Base-by-base conservation (phyloP, 2,888 invertebrate genomes). In the Leucania comma region DNA sequence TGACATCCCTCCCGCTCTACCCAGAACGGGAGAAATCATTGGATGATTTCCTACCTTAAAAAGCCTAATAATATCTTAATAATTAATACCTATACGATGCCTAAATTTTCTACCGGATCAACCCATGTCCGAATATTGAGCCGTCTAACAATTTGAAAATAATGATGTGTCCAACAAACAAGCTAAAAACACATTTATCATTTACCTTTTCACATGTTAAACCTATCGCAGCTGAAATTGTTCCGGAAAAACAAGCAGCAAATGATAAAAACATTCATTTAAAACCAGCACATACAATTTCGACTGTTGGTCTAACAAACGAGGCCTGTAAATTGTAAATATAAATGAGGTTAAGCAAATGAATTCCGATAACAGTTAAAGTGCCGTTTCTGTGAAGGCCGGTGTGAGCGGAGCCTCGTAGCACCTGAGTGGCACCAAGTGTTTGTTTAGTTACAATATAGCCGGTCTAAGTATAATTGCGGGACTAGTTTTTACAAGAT, bases 341-440 rank as follows among this genome's bases (percentile, higher is more conserved):
- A 83, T 66, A 63, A 65, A 53, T 60, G 42, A 32, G 53, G 54
- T 58, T 12, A 46, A 58, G 29, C 22, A 51, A 75, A 81, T 82
- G 68, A 82, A 82, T 77, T 79, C 59, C 63, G 24, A 77, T 73
- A 84, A 63, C 74, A 58, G n/a, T 14, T n/a, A 57, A 42, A 74
- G 57, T 59, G 59, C 57, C 56, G 58, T 20, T 68, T 83, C 71
- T 58, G 67, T 81, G 69, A 64, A 10, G 29, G 38, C 29, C 20
- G 48, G 46, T 12, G 29, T 51, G 26, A 35, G 51, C 51, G n/a
- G 56, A 10, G 20, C 32, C 29, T 54, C n/a, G 12, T 24, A 53
- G 48, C 20, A 60, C 56, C 46, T 32, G 50, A 42, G 24, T 12
- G 78, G 29, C 26, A 32, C 42, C 35, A 38, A 56, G 63, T 56